A percentile compares a stretch with the other conserved stretches of the same genome.
Conservation (phyloP, 2,888 invertebrate species). For the Chymomyza fuscimana region DNA sequence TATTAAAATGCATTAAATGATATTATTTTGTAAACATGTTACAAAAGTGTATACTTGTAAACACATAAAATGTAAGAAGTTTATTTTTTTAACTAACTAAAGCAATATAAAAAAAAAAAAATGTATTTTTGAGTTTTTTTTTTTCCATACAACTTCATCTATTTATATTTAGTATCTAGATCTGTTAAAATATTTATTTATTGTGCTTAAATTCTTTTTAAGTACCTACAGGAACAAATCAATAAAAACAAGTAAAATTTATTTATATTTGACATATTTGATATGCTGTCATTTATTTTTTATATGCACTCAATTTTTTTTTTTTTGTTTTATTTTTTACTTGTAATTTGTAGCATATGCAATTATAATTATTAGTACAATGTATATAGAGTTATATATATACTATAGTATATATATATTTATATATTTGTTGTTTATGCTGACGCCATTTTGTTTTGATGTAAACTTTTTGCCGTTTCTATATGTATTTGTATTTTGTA, state of each 20-base stretch:
- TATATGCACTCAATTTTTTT: not conserved
- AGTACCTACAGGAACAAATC: not conserved
- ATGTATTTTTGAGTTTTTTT: no score
- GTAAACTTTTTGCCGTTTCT: not conserved
- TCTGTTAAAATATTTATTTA: no score
- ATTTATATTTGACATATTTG: slow-evolving; percentile 53
- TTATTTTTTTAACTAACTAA: no score
- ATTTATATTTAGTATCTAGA: no score
- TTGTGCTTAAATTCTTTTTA: no score
- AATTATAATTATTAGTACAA: not conserved
- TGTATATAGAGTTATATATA: slow-evolving; percentile 2
- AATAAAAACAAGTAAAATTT: not conserved
- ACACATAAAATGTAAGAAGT: no score
- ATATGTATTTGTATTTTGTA: slow-evolving; percentile 12
- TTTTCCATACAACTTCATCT: no score
- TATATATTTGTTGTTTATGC: slow-evolving; percentile 6
- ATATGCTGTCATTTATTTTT: slow-evolving; percentile 57
- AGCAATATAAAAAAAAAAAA: no score
- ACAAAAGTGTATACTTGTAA: no score
- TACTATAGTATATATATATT: slow-evolving; percentile 1
- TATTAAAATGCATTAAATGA: no score
- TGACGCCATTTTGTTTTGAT: not conserved
- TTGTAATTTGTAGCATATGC: not conserved
- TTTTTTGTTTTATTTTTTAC: not conserved
- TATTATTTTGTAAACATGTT: no score